Base-by-base conservation (phyloP, 2,888 invertebrate genomes). In the Campoplex nolae region DNA sequence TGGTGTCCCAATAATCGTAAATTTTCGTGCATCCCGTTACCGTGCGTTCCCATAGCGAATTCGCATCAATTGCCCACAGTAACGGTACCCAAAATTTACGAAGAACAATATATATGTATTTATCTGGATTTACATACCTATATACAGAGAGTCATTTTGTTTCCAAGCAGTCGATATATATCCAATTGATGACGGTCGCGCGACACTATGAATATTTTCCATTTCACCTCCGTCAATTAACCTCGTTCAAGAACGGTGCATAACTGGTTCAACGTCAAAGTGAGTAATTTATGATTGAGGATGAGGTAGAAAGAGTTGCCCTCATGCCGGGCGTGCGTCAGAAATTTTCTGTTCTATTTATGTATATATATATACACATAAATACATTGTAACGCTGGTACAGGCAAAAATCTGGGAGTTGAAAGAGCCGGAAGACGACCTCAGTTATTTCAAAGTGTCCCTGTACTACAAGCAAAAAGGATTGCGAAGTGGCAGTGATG, bases 11-110 rank as follows among this genome's bases (percentile, higher is more conserved):
- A 89, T 88, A 90, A 91, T 88, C 91, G 91, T 92, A 92, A 93
- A 92, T 91, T 91, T 90, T 89, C 89, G 88, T 65, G 84, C 56
- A 91, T 89, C 89, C 89, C 89, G 88, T 92, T 91, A 58, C 32
- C 3, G 28, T 23, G 11, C 32, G 45, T 45, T 23, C 76, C 45
- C 23, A 42, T 58, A 28, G n/a, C 67, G 42, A 81, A 67, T 67
- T 81, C 48, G 11, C 81, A 67, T 54, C 65, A 51, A 65, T 74
- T 45, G 74, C 51, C 45, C 45, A 38, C 13, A 38, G 16, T 48
- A 65, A 28, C 45, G 3, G 28, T 28, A 42, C 58, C 58, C 42
- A 76, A 65, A 62, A 28, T 45, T 28, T n/a, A 76, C n/a, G 54
- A 58, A 42, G 28, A 28, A 58, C 7, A 75, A 58, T 23, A 28